Conservation (phyloP, 1,140 invertebrate species). For the Eurosta solidaginis region DNA sequence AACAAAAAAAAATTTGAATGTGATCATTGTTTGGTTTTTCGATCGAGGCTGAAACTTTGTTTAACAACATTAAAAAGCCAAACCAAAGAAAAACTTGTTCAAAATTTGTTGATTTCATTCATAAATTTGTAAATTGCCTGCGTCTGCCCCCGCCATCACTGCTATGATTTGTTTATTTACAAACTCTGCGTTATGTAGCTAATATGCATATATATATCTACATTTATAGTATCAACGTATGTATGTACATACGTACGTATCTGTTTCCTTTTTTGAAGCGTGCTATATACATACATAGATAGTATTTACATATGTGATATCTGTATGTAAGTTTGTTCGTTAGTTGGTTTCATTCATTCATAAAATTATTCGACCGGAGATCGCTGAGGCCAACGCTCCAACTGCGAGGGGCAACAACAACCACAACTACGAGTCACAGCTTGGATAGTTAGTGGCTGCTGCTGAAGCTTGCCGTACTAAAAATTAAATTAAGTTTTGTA, state of each 20-base stretch:
- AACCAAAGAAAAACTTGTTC: neutral
- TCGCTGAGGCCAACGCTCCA: neutral
- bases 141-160: neutral
- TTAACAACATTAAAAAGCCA: no score
- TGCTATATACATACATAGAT: no score
- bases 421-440: neutral
- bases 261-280: neutral
- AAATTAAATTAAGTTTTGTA: neutral
- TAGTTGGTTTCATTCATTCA: neutral
- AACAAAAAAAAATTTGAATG: no score
- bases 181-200: neutral
- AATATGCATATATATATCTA: neutral
- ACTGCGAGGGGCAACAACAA: neutral
- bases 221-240: no score
- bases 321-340: no score
- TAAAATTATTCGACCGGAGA: neutral
- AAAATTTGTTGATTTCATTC: slow-evolving; percentile 21
- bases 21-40: no score
- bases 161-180: neutral
- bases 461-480: neutral
- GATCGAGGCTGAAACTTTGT: no score
- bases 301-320: no score
- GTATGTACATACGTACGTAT: neutral
- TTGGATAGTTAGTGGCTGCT: neutral
- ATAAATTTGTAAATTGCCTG: slow-evolving; percentile 24